These are phyloP conservation scores for Siderastrea siderea DNA, from an alignment of 92 coral and sea anemone genomes.

Conservation along the genomic window DNA sequence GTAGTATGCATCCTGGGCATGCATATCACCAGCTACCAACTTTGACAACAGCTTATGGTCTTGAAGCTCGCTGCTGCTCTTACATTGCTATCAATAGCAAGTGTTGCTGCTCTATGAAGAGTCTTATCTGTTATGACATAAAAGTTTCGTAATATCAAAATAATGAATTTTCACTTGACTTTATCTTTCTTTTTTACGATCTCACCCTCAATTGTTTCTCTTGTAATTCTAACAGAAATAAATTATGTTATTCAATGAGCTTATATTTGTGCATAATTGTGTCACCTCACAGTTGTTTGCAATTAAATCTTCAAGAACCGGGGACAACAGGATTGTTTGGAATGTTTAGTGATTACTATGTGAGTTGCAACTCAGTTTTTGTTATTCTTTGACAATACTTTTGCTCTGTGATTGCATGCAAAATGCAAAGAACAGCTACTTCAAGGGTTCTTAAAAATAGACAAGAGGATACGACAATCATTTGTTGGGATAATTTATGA, in stretches of 20 bases:
- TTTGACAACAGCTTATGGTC: constrained; percentile 59
- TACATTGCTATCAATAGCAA: constrained; percentile 40
- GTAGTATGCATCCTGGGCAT: constrained; percentile 52
- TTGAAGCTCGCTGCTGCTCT: constrained; percentile 52
- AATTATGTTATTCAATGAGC: not conserved
- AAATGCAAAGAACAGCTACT: not conserved
- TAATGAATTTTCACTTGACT: not conserved
- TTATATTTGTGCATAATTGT: too few species aligned
- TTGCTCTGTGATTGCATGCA: not conserved
- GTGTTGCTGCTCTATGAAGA: constrained; percentile 54
- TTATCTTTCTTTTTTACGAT: constrained; percentile 5
- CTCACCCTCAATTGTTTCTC: not conserved
- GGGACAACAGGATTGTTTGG: not conserved
- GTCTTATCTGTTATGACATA: constrained; percentile 18
- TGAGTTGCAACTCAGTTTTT: not conserved
- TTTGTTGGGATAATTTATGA: not conserved
- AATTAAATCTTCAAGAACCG: not conserved
- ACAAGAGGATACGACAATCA: not conserved
- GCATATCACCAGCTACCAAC: constrained; percentile 50
- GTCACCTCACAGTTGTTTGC: too few species aligned
- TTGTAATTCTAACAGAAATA: too few species aligned
- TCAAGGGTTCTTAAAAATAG: not conserved
- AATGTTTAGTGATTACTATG: not conserved
- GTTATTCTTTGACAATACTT: not conserved
- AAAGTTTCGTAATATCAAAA: constrained; percentile 1